Evolutionary conservation across 1,140 invertebrate species (phyloP).

Genomic region (Hycleus phaleratus): DNA sequence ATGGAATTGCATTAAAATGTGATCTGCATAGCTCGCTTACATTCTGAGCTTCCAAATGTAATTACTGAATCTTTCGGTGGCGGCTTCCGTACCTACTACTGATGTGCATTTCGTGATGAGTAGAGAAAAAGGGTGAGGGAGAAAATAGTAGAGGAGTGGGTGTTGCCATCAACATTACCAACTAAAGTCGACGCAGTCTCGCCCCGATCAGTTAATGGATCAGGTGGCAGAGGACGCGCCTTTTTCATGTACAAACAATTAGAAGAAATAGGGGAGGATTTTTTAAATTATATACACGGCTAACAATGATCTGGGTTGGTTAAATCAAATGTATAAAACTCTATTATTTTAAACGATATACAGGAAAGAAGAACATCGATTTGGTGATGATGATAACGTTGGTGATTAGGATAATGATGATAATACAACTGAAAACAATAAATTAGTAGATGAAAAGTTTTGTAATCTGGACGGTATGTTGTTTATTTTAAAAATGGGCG

Average conservation of each 20-base stretch:
- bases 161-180: not conserved
- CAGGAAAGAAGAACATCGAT: no score
- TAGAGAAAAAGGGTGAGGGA: constrained; percentile 21
- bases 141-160: not conserved
- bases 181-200: constrained; percentile 9
- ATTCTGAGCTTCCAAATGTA: constrained; percentile 38
- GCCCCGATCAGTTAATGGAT: constrained; percentile 13
- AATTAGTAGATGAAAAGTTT: no score
- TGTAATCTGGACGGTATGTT: no score
- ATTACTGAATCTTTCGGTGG: constrained; percentile 39
- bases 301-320: not conserved
- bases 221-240: constrained; percentile 20
- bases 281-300: not conserved
- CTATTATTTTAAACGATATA: no score
- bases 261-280: constrained; percentile 20
- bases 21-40: constrained; percentile 41
- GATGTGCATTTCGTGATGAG: constrained; percentile 21
- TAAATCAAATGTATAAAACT: not conserved
- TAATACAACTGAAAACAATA: no score
- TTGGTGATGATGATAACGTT: no score
- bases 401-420: no score
- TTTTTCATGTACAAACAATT: constrained; percentile 29
- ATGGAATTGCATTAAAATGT: constrained; percentile 45
- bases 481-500: no score
- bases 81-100: constrained; percentile 24